Evolutionary conservation across 2,113 vertebrate species (phyloP).

Genomic region (Atractosteus spatula): DNA sequence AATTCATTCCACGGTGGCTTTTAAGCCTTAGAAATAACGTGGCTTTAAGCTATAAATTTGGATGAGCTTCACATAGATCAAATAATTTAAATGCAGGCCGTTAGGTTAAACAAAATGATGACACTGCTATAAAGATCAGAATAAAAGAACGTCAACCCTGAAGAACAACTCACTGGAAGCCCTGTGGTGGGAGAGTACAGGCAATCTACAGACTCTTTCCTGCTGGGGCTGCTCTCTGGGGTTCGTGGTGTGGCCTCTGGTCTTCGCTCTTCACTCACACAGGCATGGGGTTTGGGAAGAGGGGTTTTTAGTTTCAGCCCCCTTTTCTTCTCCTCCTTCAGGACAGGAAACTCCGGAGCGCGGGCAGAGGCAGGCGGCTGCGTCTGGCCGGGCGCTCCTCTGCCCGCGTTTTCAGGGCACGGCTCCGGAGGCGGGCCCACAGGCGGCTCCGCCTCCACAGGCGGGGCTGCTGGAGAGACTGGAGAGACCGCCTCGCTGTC

Average conservation of each 20-base stretch:
- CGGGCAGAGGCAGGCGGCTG: background rate
- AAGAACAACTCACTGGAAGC: slow-evolving; percentile 53
- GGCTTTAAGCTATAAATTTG: too few species aligned
- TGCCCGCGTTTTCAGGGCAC: background rate
- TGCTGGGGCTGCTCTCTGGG: slow-evolving; percentile 41
- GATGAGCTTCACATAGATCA: too few species aligned
- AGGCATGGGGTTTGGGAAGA: background rate
- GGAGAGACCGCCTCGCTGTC: slow-evolving; percentile 42
- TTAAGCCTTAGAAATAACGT: too few species aligned
- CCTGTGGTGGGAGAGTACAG: slow-evolving; percentile 54
- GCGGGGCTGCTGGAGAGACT: background rate
- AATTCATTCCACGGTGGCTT: too few species aligned
- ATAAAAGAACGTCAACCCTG: too few species aligned
- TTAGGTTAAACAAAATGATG: too few species aligned
- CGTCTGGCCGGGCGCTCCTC: background rate
- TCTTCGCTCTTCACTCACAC: background rate
- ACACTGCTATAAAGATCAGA: too few species aligned
- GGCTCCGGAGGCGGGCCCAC: background rate
- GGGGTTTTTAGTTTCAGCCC: background rate
- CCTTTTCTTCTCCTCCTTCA: background rate
- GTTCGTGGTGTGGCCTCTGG: background rate
- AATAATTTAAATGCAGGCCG: too few species aligned
- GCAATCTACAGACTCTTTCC: slow-evolving; percentile 32
- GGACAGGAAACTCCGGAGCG: background rate
- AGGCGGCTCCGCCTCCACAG: background rate